A percentile compares a stretch with the other conserved stretches of the same genome.
Conservation (phyloP, 2,888 invertebrate genomes). For the Lymantria monacha region DNA sequence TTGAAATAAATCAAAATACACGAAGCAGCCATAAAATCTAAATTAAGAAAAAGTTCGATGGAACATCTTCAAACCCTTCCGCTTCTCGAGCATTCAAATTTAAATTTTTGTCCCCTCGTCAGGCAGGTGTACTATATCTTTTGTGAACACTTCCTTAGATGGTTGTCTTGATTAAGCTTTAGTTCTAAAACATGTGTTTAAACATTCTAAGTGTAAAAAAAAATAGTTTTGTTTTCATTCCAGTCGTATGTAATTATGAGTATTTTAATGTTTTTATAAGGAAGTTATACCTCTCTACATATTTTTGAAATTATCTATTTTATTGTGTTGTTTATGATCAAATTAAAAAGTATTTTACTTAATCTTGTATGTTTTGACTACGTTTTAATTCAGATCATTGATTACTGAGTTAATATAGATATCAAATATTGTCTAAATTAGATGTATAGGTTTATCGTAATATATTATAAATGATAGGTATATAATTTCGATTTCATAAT, state of each 20-base stretch:
- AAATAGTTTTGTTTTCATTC: conserved; percentile 25
- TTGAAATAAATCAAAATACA: conserved; percentile 19
- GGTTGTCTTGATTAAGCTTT: conserved; percentile 41
- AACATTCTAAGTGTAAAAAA: conserved; percentile 6
- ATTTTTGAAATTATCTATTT: not conserved
- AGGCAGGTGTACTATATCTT: conserved; percentile 66
- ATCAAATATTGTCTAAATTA: too few relatives aligned
- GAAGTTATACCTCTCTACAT: not conserved
- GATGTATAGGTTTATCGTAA: too few relatives aligned
- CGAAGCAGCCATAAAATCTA: conserved; percentile 15
- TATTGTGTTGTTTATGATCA: not conserved
- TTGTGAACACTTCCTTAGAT: conserved; percentile 68
- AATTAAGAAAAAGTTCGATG: conserved; percentile 39
- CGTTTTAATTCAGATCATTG: too few relatives aligned
- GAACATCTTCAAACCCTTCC: conserved; percentile 64
- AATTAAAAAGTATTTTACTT: not conserved
- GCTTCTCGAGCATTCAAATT: conserved; percentile 63
- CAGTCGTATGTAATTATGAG: conserved; percentile 4
- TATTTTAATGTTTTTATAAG: conserved; percentile 1
- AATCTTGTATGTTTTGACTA: too few relatives aligned
- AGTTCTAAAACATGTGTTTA: conserved; percentile 29
- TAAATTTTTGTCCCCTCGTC: conserved; percentile 61
- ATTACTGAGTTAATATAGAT: too few relatives aligned
- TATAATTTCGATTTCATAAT: too few relatives aligned
- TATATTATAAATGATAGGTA: too few relatives aligned